phyloP scores from a whole-genome alignment of 2,113 vertebrate species.

The Alexandromys fortis region DNA sequence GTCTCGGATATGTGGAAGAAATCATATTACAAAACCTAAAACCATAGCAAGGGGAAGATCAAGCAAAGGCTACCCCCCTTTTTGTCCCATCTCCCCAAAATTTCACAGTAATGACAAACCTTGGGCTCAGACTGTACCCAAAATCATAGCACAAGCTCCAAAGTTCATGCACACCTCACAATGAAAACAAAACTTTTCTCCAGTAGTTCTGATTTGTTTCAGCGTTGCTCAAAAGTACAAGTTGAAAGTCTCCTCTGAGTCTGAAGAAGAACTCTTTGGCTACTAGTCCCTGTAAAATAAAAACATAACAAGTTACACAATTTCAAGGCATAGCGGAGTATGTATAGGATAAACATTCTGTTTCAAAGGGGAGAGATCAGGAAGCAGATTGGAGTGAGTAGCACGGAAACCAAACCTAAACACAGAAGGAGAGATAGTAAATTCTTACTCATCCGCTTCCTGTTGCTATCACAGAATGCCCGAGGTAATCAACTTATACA shows the following conservation, averaged over 20 bases:
- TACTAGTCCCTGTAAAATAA: neutral
- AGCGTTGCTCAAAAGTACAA: neutral
- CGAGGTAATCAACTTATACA: neutral
- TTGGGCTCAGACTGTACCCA: neutral
- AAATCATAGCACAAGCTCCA: neutral
- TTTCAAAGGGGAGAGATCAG: neutral
- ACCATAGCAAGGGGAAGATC: neutral
- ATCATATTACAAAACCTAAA: neutral
- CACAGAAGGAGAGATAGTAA: neutral
- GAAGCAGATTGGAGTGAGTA: neutral
- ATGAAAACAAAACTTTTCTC: neutral
- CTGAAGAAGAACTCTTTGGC: neutral
- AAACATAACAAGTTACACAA: neutral
- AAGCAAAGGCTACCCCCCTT: too few relatives aligned
- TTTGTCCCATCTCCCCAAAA: neutral
- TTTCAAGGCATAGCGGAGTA: neutral
- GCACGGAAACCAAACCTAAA: neutral
- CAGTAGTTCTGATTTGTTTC: neutral
- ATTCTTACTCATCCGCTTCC: neutral
- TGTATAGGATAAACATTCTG: neutral
- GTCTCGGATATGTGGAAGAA: neutral
- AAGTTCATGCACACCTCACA: neutral
- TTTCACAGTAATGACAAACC: neutral
- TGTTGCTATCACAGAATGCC: neutral
- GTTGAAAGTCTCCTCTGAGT: neutral